phyloP scores from a whole-genome alignment of 1,140 invertebrate species.

The Ericerus pela region DNA sequence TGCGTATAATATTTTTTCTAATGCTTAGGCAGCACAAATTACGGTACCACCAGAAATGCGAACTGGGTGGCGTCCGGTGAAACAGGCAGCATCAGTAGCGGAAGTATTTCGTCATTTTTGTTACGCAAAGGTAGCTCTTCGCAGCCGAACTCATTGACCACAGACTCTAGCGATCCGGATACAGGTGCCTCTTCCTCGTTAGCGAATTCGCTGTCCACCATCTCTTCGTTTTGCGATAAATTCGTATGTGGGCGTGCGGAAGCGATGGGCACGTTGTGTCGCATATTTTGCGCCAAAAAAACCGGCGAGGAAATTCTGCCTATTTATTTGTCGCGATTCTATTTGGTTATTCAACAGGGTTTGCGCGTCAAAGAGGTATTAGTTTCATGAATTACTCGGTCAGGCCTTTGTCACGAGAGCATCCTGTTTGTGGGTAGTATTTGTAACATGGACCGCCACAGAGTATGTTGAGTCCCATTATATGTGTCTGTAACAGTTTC shows the following conservation, averaged over 20 bases:
- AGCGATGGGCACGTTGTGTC: slow-evolving; percentile 83
- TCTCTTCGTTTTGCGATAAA: slow-evolving; percentile 37
- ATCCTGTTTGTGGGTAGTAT: no score
- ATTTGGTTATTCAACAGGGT: slow-evolving; percentile 77
- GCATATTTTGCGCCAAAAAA: slow-evolving; percentile 92
- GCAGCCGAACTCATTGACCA: slow-evolving; percentile 24
- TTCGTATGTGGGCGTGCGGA: slow-evolving; percentile 79
- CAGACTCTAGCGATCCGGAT: slow-evolving; percentile 18
- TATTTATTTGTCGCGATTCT: slow-evolving; percentile 87
- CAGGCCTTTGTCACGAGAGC: no score
- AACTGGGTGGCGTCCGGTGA: slow-evolving; percentile 13
- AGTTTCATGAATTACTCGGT: no score
- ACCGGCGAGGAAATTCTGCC: slow-evolving; percentile 88
- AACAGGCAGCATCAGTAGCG: slow-evolving; percentile 15
- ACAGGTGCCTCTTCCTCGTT: slow-evolving; percentile 15
- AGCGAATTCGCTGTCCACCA: slow-evolving; percentile 18
- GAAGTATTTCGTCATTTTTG: slow-evolving; percentile 16
- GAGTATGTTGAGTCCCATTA: no score
- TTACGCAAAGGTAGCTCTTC: slow-evolving; percentile 14
- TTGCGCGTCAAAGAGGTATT: slow-evolving; percentile 47
- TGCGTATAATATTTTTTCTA: not conserved
- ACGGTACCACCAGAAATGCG: not conserved
- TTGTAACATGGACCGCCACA: no score
- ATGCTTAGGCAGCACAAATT: not conserved
- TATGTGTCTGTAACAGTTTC: no score